Conservation (phyloP, 2,888 invertebrate species). For the Sinotaia quadrata region DNA sequence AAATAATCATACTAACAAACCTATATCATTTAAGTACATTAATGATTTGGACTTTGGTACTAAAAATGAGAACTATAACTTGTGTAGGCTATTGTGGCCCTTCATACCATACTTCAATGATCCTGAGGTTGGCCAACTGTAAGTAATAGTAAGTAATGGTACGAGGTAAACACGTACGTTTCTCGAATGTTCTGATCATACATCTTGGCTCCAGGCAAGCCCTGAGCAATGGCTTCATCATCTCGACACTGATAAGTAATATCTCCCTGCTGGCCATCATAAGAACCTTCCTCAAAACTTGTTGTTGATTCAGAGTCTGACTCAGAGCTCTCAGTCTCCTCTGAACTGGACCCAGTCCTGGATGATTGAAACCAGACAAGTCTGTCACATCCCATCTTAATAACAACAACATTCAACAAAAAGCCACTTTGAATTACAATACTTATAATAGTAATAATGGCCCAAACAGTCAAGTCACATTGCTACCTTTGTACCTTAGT, state of each 20-base stretch:
- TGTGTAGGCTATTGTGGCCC: too few relatives aligned
- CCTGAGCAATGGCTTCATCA: conserved; percentile 68
- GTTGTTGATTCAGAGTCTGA: conserved; percentile 52
- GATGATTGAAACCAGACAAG: background rate
- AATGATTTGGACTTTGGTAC: too few relatives aligned
- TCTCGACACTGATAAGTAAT: conserved; percentile 70
- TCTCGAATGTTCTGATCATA: conserved; percentile 71
- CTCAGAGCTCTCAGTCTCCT: conserved; percentile 40
- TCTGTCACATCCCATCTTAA: too few relatives aligned
- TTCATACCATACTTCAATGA: too few relatives aligned
- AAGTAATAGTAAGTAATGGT: background rate
- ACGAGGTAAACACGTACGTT: conserved; percentile 59
- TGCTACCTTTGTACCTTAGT: too few relatives aligned
- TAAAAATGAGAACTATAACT: too few relatives aligned
- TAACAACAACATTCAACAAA: too few relatives aligned
- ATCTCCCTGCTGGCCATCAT: conserved; percentile 72
- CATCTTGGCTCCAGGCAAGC: conserved; percentile 66
- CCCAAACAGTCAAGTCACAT: too few relatives aligned
- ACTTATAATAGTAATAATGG: too few relatives aligned
- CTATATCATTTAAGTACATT: too few relatives aligned
- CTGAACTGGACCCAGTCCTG: conserved; percentile 40
- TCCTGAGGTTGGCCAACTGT: background rate
- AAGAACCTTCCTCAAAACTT: conserved; percentile 73
- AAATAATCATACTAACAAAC: too few relatives aligned
- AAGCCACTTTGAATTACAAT: too few relatives aligned